Evolutionary conservation across 2,888 invertebrate genomes (phyloP).

Genomic region (Ennomos quercinarius): DNA sequence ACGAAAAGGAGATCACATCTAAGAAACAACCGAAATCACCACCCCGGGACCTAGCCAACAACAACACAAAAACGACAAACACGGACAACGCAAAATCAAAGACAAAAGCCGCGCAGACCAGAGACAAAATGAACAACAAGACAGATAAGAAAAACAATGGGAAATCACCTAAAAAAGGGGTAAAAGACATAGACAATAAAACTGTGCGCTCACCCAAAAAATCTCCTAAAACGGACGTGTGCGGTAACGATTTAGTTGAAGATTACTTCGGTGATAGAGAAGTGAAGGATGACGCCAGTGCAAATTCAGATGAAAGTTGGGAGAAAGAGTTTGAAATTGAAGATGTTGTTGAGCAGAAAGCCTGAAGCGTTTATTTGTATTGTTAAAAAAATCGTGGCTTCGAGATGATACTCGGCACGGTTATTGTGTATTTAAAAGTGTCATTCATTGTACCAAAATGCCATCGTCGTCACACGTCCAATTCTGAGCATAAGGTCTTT

Average conservation of each 20-base stretch:
- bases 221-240: slow-evolving; percentile 69
- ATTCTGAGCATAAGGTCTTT: too few relatives aligned
- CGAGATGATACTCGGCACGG: slow-evolving; percentile 7
- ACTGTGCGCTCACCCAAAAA: slow-evolving; percentile 65
- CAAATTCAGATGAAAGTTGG: slow-evolving; percentile 86
- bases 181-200: slow-evolving; percentile 49
- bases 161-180: slow-evolving; percentile 29
- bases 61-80: slow-evolving; percentile 62
- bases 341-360: slow-evolving; percentile 66
- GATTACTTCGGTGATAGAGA: slow-evolving; percentile 82
- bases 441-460: too few relatives aligned
- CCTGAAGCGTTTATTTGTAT: slow-evolving; percentile 51
- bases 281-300: slow-evolving; percentile 76
- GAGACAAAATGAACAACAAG: slow-evolving; percentile 61
- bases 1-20: slow-evolving; percentile 86
- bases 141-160: slow-evolving; percentile 7
- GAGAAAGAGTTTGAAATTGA: slow-evolving; percentile 87
- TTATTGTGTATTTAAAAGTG: background rate
- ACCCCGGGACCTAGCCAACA: slow-evolving; percentile 65
- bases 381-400: slow-evolving; percentile 21
- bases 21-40: slow-evolving; percentile 69
- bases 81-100: slow-evolving; percentile 48
- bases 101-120: slow-evolving; percentile 58
- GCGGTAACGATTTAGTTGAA: slow-evolving; percentile 80
- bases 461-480: too few relatives aligned